Base-by-base conservation (phyloP, 2,888 invertebrate species). In the Aspidiotus rigidus region DNA sequence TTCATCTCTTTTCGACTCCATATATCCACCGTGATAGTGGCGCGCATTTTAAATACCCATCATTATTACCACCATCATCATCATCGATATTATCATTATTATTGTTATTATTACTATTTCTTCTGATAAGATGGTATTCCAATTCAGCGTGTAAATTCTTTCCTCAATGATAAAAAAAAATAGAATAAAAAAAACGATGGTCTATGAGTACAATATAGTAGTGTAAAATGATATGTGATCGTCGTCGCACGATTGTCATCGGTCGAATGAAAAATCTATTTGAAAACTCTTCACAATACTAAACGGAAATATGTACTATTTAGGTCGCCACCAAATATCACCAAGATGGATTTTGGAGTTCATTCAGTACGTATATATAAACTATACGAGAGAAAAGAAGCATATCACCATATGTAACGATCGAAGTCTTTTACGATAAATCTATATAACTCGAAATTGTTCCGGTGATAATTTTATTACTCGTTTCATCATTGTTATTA, bases 181-280 rank as follows among this genome's bases (percentile, higher is more conserved):
- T 2, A 39, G n/a, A 55, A 55, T 16, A 55, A 64, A 53, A 64
- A 16, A 16, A 40, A 39, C 66, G 44, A 44, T 57, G 17, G 57
- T 66, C 66, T 41, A 44, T 42, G 56, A 66, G 57, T 56, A 66
- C 66, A 66, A 66, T 66, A 57, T 66, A 57, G 66, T 28, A 28
- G 28, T 66, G 15, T 44, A 17, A 39, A 57, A 42, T 56, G 57
- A 66, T 66, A 66, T 66, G 57, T 66, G 56, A 66, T 66, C 66
- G 66, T 66, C 66, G 66, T 66, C 66, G 57, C 66, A 66, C 59
- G 66, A 66, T 42, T 66, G 66, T 66, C 66, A 66, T 66, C 66
- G 56, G 55, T 56, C 42, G 17, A 44, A 66, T 53, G 56, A 56
- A 64, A 66, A 66, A 66, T 66, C 44, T 57, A 55, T 44, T 57